phyloP scores from a whole-genome alignment of 2,888 invertebrate species.

The Hedya salicella region DNA sequence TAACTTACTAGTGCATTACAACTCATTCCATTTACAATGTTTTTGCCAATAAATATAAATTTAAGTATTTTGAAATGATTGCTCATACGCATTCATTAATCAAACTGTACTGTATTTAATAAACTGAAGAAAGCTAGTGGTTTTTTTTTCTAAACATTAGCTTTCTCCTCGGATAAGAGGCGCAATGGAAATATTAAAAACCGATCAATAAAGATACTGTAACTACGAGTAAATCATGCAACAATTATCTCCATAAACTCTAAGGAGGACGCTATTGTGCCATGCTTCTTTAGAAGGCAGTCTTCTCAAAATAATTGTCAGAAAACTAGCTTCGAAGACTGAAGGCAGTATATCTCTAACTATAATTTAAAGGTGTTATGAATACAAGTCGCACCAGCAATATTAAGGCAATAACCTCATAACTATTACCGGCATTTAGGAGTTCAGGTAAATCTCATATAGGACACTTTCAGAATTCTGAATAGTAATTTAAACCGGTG shows the following conservation, averaged over 20 bases:
- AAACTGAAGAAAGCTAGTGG: neutral
- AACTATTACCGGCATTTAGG: too few relatives aligned
- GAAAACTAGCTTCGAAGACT: too few relatives aligned
- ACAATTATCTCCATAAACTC: neutral
- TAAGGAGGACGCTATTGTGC: neutral
- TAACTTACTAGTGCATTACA: slow-evolving; percentile 38
- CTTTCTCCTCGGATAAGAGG: neutral
- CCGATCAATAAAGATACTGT: neutral
- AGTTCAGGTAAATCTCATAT: too few relatives aligned
- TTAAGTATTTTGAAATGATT: slow-evolving; percentile 48
- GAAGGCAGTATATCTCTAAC: too few relatives aligned
- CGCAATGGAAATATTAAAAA: neutral
- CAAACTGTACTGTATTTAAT: too few relatives aligned
- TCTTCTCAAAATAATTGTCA: too few relatives aligned
- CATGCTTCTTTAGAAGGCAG: too few relatives aligned
- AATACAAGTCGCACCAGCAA: too few relatives aligned
- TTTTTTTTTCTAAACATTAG: neutral
- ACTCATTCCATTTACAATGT: slow-evolving; percentile 58
- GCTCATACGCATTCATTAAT: neutral
- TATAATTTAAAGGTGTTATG: too few relatives aligned
- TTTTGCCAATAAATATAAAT: slow-evolving; percentile 81
- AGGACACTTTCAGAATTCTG: too few relatives aligned
- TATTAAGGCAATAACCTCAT: too few relatives aligned
- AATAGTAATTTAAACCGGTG: neutral
- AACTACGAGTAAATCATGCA: slow-evolving; percentile 7